A percentile compares a stretch with the other conserved stretches of the same genome.
These are phyloP conservation scores for Melitaea athalia DNA, from an alignment of 2,888 invertebrate species.

Conservation along the genomic window DNA sequence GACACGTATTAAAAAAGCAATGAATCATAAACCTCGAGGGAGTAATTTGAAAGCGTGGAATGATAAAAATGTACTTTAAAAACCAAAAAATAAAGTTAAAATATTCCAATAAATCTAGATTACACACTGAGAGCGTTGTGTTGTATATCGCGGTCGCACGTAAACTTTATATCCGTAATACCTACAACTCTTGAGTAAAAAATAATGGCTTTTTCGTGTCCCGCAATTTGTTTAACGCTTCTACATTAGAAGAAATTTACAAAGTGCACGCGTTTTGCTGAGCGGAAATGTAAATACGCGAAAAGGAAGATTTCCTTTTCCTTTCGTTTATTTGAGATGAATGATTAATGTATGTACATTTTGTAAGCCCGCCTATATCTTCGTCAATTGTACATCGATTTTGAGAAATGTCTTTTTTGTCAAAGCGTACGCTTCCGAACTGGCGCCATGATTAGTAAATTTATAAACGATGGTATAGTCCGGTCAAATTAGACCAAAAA, in stretches of 20 bases:
- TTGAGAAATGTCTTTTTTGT: too few species aligned
- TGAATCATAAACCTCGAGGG: conserved; percentile 5
- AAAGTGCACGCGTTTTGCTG: conserved; percentile 1
- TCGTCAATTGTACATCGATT: too few species aligned
- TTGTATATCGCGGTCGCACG: conserved; percentile 28
- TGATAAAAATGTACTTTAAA: conserved; percentile 23
- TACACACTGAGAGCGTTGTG: conserved; percentile 33
- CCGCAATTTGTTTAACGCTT: conserved; percentile 27
- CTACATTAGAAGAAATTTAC: conserved; percentile 21
- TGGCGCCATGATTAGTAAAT: too few species aligned
- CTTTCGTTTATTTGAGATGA: too few species aligned
- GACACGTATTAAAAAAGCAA: neutral
- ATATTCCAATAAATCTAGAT: conserved; percentile 33
- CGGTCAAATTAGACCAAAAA: too few species aligned
- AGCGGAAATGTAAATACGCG: conserved; percentile 15
- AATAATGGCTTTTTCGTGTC: conserved; percentile 35
- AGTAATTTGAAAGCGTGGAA: conserved; percentile 15
- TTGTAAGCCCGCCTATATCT: too few species aligned
- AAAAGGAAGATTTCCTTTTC: too few species aligned
- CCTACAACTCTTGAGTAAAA: conserved; percentile 29
- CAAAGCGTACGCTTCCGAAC: too few species aligned
- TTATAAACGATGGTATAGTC: too few species aligned
- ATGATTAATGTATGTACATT: too few species aligned
- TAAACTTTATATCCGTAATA: conserved; percentile 27
- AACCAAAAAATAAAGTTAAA: conserved; percentile 24